phyloP scores from a whole-genome alignment of 2,888 invertebrate species.

The Sarcophaga variegata region DNA sequence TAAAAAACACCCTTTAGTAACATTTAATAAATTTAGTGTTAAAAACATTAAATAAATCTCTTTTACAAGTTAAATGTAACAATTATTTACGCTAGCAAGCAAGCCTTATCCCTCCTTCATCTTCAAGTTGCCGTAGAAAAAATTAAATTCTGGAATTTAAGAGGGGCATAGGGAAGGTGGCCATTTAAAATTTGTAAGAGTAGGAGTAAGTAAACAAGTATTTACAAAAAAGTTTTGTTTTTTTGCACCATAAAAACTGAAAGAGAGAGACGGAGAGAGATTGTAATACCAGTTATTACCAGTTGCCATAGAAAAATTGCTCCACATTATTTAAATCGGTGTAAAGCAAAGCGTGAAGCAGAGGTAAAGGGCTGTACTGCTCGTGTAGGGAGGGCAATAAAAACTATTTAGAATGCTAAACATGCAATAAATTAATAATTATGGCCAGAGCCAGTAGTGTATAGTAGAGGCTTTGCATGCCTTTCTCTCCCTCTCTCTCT shows the following conservation, averaged over 20 bases:
- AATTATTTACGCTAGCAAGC: not conserved
- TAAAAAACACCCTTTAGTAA: too few species aligned
- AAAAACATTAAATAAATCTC: not conserved
- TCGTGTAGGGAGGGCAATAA: not conserved
- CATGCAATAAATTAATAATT: constrained; percentile 60
- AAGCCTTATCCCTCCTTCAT: not conserved
- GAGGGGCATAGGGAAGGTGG: too few species aligned
- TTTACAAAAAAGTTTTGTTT: too few species aligned
- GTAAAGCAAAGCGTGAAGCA: not conserved
- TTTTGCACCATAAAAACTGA: not conserved
- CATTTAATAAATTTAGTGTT: not conserved
- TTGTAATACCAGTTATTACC: not conserved
- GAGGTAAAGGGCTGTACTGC: too few species aligned
- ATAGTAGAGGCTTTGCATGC: too few species aligned
- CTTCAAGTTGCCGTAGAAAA: too few species aligned
- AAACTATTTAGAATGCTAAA: constrained; percentile 44
- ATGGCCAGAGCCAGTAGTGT: constrained; percentile 16
- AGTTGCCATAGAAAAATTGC: constrained; percentile 20
- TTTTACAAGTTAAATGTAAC: not conserved
- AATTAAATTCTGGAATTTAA: too few species aligned
- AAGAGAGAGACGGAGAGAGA: not conserved
- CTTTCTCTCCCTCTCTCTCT: too few species aligned
- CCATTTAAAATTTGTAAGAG: not conserved
- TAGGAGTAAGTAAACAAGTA: not conserved
- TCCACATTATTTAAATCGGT: constrained; percentile 31